Evolutionary conservation across 2,888 invertebrate genomes (phyloP).

Genomic region (Branchellion lobata): DNA sequence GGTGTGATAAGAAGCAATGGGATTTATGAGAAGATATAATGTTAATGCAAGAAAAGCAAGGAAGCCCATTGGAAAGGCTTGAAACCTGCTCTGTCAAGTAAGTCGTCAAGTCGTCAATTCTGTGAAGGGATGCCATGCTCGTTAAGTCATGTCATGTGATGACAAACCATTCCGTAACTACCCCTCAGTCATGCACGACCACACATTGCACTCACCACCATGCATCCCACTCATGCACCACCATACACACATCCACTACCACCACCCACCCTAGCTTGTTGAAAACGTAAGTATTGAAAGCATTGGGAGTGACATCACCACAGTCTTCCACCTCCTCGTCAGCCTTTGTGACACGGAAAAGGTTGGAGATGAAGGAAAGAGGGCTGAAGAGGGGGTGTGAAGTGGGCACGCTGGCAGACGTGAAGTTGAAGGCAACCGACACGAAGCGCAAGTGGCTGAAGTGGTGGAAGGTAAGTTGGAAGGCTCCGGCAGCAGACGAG

Average conservation of each 20-base stretch:
- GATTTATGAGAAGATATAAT: no score
- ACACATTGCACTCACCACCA: no score
- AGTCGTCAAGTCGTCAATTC: neutral
- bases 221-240: no score
- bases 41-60: no score
- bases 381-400: neutral
- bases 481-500: neutral
- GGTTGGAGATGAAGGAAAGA: neutral
- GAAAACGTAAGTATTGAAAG: constrained; percentile 10
- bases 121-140: no score
- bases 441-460: neutral
- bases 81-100: neutral
- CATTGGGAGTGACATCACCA: constrained; percentile 2
- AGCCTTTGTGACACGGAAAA: neutral
- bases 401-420: neutral
- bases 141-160: no score
- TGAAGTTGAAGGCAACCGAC: neutral
- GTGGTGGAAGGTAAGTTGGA: constrained; percentile 7
- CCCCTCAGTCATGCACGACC: no score
- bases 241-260: no score
- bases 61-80: no score
- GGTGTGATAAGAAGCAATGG: no score
- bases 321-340: neutral
- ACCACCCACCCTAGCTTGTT: constrained; percentile 38
- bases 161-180: no score